phyloP scores from a whole-genome alignment of 2,797 vertebrate species.

The Dipus sagitta region DNA sequence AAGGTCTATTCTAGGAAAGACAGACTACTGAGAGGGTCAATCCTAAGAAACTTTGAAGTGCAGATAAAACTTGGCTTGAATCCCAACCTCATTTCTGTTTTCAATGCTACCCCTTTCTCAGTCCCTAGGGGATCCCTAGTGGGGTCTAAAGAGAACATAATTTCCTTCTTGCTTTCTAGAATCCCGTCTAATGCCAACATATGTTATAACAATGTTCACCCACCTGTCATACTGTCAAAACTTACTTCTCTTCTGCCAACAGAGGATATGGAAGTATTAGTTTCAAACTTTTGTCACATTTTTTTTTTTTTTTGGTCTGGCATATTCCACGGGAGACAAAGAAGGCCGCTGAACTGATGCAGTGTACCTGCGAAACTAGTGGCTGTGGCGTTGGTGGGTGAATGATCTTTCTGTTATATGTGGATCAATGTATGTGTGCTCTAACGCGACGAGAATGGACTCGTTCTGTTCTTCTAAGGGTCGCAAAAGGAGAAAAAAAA shows the following conservation, averaged over 20 bases:
- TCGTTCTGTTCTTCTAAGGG: neutral
- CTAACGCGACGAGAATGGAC: neutral
- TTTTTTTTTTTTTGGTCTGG: conserved; percentile 51
- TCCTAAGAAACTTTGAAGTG: neutral
- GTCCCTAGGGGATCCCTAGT: neutral
- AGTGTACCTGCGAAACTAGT: conserved; percentile 26
- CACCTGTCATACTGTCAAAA: conserved; percentile 15
- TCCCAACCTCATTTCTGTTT: neutral
- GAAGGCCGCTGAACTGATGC: neutral
- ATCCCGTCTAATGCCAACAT: conserved; percentile 5
- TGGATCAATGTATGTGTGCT: neutral
- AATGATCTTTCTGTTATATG: neutral
- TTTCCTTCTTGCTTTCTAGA: neutral
- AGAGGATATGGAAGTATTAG: neutral
- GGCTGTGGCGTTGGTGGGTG: neutral
- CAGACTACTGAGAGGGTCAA: neutral
- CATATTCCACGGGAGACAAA: conserved; percentile 31
- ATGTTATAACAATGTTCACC: neutral
- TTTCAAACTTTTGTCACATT: conserved; percentile 39
- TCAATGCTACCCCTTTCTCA: neutral
- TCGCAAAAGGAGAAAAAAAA: neutral
- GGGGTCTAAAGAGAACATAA: neutral
- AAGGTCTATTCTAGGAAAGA: conserved; percentile 29
- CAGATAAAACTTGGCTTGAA: conserved; percentile 36
- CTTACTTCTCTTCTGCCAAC: neutral